A percentile compares a stretch with the other conserved stretches of the same genome.
Evolutionary conservation across 2,888 invertebrate species (phyloP).

Genomic region (Sycophila texana): DNA sequence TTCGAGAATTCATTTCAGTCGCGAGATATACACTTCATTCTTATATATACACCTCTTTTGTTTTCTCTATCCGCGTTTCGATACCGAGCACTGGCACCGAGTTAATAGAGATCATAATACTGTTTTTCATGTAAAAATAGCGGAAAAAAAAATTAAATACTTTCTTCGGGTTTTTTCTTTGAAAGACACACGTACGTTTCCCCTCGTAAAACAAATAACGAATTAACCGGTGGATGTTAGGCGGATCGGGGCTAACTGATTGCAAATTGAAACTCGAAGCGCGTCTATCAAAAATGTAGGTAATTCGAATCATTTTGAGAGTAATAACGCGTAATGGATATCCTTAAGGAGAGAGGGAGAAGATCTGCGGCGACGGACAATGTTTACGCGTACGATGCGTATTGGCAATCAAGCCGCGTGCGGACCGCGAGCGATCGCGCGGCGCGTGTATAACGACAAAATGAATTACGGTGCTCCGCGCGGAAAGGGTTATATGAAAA

Average conservation of each 20-base stretch:
- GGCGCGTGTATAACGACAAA: conserved; percentile 66
- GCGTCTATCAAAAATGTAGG: no score
- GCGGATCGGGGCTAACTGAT: no score
- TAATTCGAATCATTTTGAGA: background rate
- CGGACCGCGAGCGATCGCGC: conserved; percentile 4
- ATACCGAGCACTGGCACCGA: background rate
- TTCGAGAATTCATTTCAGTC: background rate
- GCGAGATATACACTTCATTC: no score
- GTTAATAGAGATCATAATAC: background rate
- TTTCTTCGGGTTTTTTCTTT: background rate
- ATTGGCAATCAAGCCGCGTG: conserved; percentile 66
- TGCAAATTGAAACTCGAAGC: no score
- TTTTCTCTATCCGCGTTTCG: no score
- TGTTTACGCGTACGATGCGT: conserved; percentile 55
- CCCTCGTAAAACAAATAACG: background rate
- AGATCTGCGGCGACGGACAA: conserved; percentile 12
- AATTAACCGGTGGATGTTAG: background rate
- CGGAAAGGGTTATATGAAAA: conserved; percentile 61
- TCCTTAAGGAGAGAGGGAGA: conserved; percentile 11
- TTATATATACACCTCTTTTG: no score
- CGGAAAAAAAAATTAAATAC: background rate
- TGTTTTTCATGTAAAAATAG: background rate
- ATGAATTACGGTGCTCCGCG: conserved; percentile 63
- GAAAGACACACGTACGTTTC: background rate
- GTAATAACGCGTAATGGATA: background rate